Evolutionary conservation across 2,888 invertebrate genomes (phyloP), one percentile per base, ranked within the genome.

Genomic region (Chaetoderma sp.): DNA sequence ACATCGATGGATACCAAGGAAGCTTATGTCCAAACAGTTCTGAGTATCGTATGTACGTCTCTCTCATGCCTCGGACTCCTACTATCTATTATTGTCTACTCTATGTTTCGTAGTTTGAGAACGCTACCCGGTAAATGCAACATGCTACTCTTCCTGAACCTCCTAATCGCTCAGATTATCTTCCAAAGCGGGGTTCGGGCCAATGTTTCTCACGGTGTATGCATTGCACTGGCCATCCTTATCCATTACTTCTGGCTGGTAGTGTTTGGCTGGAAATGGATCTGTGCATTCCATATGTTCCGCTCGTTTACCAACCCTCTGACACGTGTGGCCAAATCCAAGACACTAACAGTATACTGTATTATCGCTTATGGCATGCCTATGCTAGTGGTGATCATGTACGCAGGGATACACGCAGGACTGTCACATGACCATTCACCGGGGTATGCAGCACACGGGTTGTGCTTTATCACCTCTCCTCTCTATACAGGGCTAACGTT

Each of bases 221-320:
- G 52, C 32, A 28, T n/a, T n/a, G 32, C 52, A 18, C 32, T 52
- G 13, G 52, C 32, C 18, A 21, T 52, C 13, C 6, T 52, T 33
- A 52, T 52, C 16, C 52, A 52, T 33, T 52, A 52, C 21, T 52
- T 52, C 21, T 52, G 52, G 52, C n/a, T 52, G 52, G 13, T 33
- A 28, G 18, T 33, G 4, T 52, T 52, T 21, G 28, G 52, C 32
- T 52, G 52, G 52, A 52, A 52, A 32, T 10, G n/a, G 2, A 13
- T 52, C 21, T 52, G 52, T 52, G 52, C 52, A 16, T 30, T 28
- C 21, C 52, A 52, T 28, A 52, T 52, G 52, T 52, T 18, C 32
- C 52, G 52, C 8, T 30, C 32, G 21, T 52, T 52, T 52, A 52
- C 52, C 2, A 52, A 28, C 16, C 52, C 52, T 2, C 32, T 52